Evolutionary conservation across 2,888 invertebrate species (phyloP), one percentile per base, ranked within the genome.

Genomic region (Chromoteleia sp.): DNA sequence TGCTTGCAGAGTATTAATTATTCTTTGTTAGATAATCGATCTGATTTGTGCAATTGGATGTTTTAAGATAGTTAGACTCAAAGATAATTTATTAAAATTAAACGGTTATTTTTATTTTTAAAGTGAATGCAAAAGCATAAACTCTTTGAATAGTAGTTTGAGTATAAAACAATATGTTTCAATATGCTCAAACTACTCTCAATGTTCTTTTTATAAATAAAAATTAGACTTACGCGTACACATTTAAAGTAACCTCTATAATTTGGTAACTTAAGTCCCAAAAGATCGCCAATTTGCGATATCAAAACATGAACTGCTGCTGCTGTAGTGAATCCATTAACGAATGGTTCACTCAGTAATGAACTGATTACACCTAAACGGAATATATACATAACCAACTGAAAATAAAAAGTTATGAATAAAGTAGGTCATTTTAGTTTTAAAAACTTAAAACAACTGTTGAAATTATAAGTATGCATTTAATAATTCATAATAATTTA

Each of bases 291-390:
- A 5, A 95, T 90, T 92, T 98, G 98, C 0, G 97, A 96, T 0
- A 95, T 93, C 25, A 97, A 93, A 29, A 98, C 97, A 89, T 98
- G 96, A 86, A 97, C 94, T 0, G 97, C 96, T 12, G 97, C 96
- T 0, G 96, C 98, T 1, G 97, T 97, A 0, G 97, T 98, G 92
- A 98, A 97, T 2, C 97, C 97, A 80, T 96, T 96, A 5, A 98
- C 96, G 86, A 98, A 93, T 1, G 96, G 95, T 88, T 96, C 96
- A 0, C 97, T 96, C 14, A 97, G 93, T 25, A 97, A 92, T 0
- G 96, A 95, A 8, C 96, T 95, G 8, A 97, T 93, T 0, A 95
- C 93, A 2, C 97, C 97, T 76, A 97, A 93, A 25, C 95, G 94
- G 63, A 96, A 93, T 59, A 95, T 86, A 91, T 95, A 97, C 96